A percentile compares a stretch with the other conserved stretches of the same genome.
phyloP scores from a whole-genome alignment of 2,888 invertebrate species.

The Ganaspis brasiliensis region DNA sequence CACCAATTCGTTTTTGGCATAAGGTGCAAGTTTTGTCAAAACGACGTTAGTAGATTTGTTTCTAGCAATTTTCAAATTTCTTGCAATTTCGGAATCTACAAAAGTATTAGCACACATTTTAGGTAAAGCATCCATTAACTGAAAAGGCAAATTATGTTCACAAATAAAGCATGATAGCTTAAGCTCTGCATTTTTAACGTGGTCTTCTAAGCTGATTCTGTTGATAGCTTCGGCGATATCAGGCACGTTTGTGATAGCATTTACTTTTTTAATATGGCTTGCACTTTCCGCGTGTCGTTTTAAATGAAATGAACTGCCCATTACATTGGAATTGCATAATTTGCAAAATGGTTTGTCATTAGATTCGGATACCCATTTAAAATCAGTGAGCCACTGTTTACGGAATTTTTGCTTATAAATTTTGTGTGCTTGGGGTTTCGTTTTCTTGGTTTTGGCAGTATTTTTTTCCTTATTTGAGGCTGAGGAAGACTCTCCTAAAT shows the following conservation, averaged over 20 bases:
- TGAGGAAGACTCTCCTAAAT: background rate
- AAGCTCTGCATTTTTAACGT: background rate
- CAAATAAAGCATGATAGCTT: background rate
- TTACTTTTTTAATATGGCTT: background rate
- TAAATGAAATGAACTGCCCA: background rate
- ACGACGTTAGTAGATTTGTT: constrained; percentile 53
- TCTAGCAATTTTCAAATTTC: constrained; percentile 55
- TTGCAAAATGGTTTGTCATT: background rate
- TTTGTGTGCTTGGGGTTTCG: background rate
- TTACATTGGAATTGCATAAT: background rate
- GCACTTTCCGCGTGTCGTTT: background rate
- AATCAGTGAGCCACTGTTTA: background rate
- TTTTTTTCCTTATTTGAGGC: too few species aligned
- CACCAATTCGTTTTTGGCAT: constrained; percentile 43
- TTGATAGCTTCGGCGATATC: background rate
- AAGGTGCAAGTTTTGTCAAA: constrained; percentile 52
- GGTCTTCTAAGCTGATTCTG: background rate
- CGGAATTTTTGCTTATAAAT: background rate
- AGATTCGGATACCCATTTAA: background rate
- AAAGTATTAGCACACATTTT: background rate
- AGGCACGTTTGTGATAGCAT: background rate
- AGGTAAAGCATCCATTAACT: background rate
- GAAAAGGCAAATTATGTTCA: background rate
- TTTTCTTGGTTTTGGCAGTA: background rate
- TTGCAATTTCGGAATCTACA: constrained; percentile 59